Percentiles rank a stretch among this genome's conserved stretches.
Conservation (phyloP, 2,113 vertebrate genomes). For the Toxotes chatareus region DNA sequence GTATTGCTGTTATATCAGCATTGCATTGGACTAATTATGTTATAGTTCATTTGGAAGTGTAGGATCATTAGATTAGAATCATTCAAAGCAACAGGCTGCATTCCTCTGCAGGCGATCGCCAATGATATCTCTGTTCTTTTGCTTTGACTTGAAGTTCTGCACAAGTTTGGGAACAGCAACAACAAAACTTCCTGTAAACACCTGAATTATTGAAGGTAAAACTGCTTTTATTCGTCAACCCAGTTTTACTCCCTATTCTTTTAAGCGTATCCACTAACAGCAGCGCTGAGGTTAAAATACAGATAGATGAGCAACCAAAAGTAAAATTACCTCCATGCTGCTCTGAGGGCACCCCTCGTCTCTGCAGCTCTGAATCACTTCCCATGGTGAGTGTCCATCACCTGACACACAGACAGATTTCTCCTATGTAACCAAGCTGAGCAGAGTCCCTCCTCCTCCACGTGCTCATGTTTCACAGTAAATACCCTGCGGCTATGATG, state of each 20-base stretch:
- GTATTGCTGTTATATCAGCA: slow-evolving; percentile 18
- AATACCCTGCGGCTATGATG: slow-evolving; percentile 58
- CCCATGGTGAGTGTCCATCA: slow-evolving; percentile 25
- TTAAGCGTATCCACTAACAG: background rate
- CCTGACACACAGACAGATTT: slow-evolving; percentile 8
- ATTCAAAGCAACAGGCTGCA: background rate
- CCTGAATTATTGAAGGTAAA: slow-evolving; percentile 25
- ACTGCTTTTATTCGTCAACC: background rate
- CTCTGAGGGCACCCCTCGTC: background rate
- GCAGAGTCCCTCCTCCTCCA: slow-evolving; percentile 1
- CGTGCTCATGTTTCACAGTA: slow-evolving; percentile 30
- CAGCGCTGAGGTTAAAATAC: background rate
- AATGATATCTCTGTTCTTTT: background rate
- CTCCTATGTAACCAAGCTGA: slow-evolving; percentile 22
- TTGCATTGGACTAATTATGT: slow-evolving; percentile 18
- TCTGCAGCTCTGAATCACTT: background rate
- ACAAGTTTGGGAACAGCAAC: slow-evolving; percentile 1
- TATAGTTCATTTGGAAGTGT: slow-evolving; percentile 23
- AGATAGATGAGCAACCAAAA: slow-evolving; percentile 8
- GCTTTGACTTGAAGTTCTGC: background rate
- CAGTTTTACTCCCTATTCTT: background rate
- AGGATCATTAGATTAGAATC: slow-evolving; percentile 23
- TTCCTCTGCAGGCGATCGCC: background rate
- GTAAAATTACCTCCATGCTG: slow-evolving; percentile 16
- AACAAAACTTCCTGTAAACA: background rate